phyloP scores from a whole-genome alignment of 2,113 vertebrate genomes.

The Neogale vison region DNA sequence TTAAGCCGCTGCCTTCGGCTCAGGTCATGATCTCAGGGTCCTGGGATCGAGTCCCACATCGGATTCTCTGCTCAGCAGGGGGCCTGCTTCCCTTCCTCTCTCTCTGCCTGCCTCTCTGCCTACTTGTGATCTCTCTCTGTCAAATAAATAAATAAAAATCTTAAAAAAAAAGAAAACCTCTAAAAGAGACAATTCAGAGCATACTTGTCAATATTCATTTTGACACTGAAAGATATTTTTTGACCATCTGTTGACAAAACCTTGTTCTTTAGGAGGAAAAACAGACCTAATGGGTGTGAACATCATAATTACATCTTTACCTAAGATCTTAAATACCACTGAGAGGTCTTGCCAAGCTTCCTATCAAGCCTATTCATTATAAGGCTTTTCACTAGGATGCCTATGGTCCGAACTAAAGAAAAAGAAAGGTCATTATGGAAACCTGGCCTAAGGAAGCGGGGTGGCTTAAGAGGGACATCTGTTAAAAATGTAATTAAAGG shows the following conservation, averaged over 20 bases:
- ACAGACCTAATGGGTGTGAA: neutral
- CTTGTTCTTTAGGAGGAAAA: neutral
- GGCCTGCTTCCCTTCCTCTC: no score
- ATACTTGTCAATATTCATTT: slow-evolving; percentile 1
- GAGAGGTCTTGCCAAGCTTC: neutral
- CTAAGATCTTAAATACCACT: neutral
- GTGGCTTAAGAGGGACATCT: neutral
- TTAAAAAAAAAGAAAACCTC: no score
- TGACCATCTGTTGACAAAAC: neutral
- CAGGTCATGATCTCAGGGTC: no score
- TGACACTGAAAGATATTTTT: neutral
- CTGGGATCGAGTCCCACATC: no score
- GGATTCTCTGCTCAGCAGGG: no score
- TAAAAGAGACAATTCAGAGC: neutral
- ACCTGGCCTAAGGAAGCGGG: neutral
- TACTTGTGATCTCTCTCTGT: no score
- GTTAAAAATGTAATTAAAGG: neutral
- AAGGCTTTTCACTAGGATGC: neutral
- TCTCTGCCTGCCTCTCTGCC: no score
- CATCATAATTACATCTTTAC: neutral
- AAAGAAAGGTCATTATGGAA: neutral
- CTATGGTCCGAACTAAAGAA: neutral
- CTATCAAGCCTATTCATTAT: neutral
- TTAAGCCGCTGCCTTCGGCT: no score
- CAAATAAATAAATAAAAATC: no score